Conservation (phyloP, 1,140 invertebrate genomes). For the Elymnias hypermnestra region DNA sequence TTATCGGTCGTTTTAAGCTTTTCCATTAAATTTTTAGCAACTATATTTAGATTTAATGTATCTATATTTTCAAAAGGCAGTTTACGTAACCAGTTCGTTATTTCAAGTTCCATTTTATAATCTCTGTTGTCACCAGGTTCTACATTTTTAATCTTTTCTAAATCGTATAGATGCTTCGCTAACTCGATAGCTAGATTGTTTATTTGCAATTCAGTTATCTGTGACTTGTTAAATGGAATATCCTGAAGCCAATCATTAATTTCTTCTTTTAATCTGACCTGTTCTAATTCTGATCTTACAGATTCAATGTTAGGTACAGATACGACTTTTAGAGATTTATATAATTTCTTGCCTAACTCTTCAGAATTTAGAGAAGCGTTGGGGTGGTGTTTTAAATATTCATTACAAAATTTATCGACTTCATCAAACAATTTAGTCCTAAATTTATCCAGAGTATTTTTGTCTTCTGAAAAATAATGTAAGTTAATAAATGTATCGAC, state of each 20-base stretch:
- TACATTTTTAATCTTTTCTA: conserved; percentile 1
- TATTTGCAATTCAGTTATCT: not conserved
- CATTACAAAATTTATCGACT: conserved; percentile 13
- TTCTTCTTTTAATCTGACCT: conserved; percentile 2
- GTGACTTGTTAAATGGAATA: not conserved
- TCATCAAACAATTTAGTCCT: conserved; percentile 9
- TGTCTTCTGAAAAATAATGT: conserved; percentile 3
- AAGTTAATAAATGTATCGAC: conserved; percentile 17
- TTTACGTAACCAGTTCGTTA: conserved; percentile 1
- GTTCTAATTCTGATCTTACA: not conserved
- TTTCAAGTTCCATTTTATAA: conserved; percentile 6
- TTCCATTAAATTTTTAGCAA: conserved; percentile 1
- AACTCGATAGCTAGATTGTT: not conserved
- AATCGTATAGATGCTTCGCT: not conserved
- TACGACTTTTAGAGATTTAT: conserved; percentile 6
- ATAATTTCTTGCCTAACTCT: conserved; percentile 7
- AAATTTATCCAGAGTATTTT: not conserved
- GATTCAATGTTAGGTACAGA: conserved; percentile 2
- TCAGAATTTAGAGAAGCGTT: not conserved
- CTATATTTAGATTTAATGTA: not conserved
- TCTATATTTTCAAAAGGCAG: not conserved
- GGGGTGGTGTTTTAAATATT: conserved; percentile 6
- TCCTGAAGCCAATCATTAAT: not conserved
- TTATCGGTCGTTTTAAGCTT: conserved; percentile 1
- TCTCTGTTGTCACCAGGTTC: not conserved